Percentiles rank a stretch among this genome's conserved stretches.
Conservation (phyloP, 2,113 vertebrate genomes). For the Anoura caudifer region DNA sequence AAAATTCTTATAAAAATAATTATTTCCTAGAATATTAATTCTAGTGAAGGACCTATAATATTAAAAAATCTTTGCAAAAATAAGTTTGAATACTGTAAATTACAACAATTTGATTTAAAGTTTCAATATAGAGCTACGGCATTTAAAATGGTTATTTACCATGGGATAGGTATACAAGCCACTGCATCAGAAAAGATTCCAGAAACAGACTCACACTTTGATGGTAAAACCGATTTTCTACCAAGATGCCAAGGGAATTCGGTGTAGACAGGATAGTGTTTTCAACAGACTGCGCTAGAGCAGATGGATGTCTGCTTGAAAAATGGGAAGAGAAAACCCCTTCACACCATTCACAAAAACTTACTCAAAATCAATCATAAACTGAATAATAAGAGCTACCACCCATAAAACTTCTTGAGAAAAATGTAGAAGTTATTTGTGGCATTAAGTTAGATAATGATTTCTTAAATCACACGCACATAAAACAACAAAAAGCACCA, state of each 20-base stretch:
- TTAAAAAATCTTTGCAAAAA: neutral
- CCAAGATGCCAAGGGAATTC: neutral
- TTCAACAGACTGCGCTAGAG: neutral
- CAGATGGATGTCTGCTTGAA: neutral
- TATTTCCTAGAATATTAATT: no score
- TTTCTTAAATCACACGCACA: neutral
- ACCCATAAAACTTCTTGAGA: neutral
- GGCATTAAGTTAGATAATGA: neutral
- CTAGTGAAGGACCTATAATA: neutral
- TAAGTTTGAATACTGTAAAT: neutral
- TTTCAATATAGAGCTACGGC: neutral
- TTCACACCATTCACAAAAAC: neutral
- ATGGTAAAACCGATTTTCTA: neutral
- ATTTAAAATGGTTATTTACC: neutral
- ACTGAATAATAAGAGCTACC: neutral
- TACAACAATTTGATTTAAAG: neutral
- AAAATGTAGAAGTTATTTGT: neutral
- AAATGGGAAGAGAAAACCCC: neutral
- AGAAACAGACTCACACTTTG: neutral
- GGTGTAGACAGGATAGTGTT: neutral
- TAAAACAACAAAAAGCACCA: neutral
- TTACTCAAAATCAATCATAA: neutral
- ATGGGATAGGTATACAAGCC: neutral
- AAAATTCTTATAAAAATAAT: no score
- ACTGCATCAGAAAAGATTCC: neutral